phyloP scores from a whole-genome alignment of 2,113 vertebrate species.

The Anolis carolinensis region DNA sequence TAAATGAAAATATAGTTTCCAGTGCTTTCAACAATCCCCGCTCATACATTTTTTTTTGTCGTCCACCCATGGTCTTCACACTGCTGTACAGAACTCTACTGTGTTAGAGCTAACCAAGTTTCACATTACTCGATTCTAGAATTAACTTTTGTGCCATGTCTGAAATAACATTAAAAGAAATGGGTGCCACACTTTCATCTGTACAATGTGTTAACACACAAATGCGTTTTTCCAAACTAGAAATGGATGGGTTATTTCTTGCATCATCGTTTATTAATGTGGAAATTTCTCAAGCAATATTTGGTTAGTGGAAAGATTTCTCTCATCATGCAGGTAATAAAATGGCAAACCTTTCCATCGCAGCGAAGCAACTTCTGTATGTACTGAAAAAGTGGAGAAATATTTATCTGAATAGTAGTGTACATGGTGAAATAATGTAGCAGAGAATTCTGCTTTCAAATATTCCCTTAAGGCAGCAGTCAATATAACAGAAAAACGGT shows the following conservation, averaged over 20 bases:
- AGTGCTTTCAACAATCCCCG: not conserved
- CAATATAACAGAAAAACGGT: not conserved
- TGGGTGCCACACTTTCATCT: not conserved
- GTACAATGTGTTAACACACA: not conserved
- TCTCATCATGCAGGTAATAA: not conserved
- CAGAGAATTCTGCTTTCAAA: not conserved
- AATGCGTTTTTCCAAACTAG: not conserved
- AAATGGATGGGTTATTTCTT: not conserved
- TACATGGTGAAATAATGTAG: not conserved
- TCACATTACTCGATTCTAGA: not conserved
- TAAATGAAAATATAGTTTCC: not conserved
- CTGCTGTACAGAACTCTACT: not conserved
- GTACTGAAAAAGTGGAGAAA: not conserved
- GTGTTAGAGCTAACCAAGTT: not conserved
- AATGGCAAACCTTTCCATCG: not conserved
- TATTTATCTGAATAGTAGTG: not conserved
- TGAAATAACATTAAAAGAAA: not conserved
- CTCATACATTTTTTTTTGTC: not conserved
- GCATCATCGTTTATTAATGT: not conserved
- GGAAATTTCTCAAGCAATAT: not conserved
- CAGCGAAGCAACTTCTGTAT: not conserved
- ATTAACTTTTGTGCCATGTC: not conserved
- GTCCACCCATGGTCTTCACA: not conserved
- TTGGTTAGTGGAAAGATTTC: not conserved
- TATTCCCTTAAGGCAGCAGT: not conserved